Conservation (phyloP, 2,888 invertebrate species). For the Cylloceria caligata region DNA sequence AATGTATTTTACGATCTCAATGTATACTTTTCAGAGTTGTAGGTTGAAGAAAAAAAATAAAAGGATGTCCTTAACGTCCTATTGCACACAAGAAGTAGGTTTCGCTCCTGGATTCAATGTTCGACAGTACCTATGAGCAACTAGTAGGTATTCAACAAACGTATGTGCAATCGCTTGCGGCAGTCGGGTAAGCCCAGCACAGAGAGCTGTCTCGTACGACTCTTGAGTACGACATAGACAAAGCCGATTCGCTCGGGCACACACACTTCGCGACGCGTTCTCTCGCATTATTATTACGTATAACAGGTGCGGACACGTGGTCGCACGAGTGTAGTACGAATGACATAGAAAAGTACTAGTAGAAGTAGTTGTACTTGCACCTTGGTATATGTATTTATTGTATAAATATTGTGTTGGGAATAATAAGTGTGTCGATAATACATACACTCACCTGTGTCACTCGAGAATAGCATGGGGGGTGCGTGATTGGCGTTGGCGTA, state of each 20-base stretch:
- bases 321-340: background rate
- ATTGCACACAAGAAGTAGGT: too few species aligned
- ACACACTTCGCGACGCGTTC: slow-evolving; percentile 31
- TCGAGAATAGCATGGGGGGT: slow-evolving; percentile 94
- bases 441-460: slow-evolving; percentile 90
- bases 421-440: slow-evolving; percentile 46
- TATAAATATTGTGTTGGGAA: slow-evolving; percentile 15
- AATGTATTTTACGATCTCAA: too few species aligned
- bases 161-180: slow-evolving; percentile 49
- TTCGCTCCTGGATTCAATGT: too few species aligned
- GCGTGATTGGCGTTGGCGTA: slow-evolving; percentile 94
- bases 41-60: too few species aligned
- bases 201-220: slow-evolving; percentile 33
- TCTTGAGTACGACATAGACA: slow-evolving; percentile 51
- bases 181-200: slow-evolving; percentile 38
- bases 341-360: slow-evolving; percentile 3
- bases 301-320: slow-evolving; percentile 30
- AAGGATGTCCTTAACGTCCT: too few species aligned
- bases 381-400: background rate
- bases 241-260: slow-evolving; percentile 47
- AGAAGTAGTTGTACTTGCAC: background rate
- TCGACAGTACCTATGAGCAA: background rate
- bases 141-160: slow-evolving; percentile 34
- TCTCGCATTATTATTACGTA: slow-evolving; percentile 52
- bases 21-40: too few species aligned